These are phyloP conservation scores for Tonatia bakeri DNA, from an alignment of 2,113 vertebrate genomes.

Conservation along the genomic window DNA sequence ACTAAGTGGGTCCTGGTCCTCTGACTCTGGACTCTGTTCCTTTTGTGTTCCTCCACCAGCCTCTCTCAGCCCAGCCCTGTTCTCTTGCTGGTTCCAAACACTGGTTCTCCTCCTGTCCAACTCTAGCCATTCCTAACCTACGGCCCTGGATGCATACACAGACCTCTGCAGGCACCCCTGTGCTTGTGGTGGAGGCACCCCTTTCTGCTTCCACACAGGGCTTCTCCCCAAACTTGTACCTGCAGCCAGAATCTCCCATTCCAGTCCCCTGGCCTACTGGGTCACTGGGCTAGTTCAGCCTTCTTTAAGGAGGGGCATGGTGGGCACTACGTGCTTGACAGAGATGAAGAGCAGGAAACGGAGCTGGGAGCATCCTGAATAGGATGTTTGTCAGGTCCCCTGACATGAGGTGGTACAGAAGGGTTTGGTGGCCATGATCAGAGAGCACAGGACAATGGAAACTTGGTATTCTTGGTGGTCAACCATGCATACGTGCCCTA, in stretches of 20 bases:
- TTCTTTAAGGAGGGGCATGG: not conserved
- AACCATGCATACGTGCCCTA: not conserved
- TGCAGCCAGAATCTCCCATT: not conserved
- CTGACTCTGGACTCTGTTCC: not conserved
- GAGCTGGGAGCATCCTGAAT: rapidly evolving
- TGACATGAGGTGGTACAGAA: not conserved
- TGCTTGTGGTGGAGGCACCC: not conserved
- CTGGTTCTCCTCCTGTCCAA: rapidly evolving
- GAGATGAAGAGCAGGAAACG: not conserved
- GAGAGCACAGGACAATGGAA: not conserved
- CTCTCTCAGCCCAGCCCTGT: not conserved
- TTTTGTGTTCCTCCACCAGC: not conserved
- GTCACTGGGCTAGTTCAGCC: not conserved
- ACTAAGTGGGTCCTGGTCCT: not conserved
- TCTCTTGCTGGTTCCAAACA: not conserved
- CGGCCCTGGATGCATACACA: not conserved
- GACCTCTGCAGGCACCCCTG: not conserved
- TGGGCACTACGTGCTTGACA: not conserved
- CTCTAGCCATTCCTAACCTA: not conserved
- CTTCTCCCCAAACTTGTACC: not conserved
- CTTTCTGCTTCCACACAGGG: not conserved
- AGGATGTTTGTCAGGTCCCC: not conserved
- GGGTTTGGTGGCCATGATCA: not conserved
- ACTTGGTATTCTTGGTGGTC: not conserved
- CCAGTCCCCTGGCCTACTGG: not conserved